phyloP scores from a whole-genome alignment of 2,797 vertebrate genomes.

The Enteromius fasciolatus region DNA sequence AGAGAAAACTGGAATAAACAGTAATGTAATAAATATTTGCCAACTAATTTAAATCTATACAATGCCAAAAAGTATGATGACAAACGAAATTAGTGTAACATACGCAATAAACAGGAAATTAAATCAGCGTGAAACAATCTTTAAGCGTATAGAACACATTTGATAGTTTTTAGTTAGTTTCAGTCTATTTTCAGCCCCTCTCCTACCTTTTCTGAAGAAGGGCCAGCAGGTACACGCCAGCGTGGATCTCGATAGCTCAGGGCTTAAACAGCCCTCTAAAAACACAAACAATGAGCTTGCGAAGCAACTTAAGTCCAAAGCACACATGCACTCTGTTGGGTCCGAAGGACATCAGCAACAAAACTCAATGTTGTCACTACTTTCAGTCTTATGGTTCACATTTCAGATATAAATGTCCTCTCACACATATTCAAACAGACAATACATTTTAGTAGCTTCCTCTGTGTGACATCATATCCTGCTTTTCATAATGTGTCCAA shows the following conservation, averaged over 20 bases:
- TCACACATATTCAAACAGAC: conserved; percentile 43
- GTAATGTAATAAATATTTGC: not conserved
- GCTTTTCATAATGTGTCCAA: conserved; percentile 61
- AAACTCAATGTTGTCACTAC: conserved; percentile 11
- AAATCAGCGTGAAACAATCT: not conserved
- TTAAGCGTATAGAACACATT: not conserved
- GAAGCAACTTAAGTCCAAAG: conserved; percentile 40
- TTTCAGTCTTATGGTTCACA: conserved; percentile 16
- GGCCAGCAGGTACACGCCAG: conserved; percentile 64
- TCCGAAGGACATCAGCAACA: conserved; percentile 1
- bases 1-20: not conserved
- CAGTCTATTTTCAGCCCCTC: not conserved
- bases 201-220: conserved; percentile 60
- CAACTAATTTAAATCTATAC: not conserved
- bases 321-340: conserved; percentile 44
- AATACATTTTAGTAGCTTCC: conserved; percentile 54
- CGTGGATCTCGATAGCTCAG: conserved; percentile 44
- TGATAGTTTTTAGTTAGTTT: not conserved
- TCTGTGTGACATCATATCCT: conserved; percentile 64
- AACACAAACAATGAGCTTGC: conserved; percentile 31
- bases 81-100: not conserved
- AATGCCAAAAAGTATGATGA: not conserved
- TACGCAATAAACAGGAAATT: not conserved
- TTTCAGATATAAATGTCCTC: conserved; percentile 13
- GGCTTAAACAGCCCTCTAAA: conserved; percentile 42